Percentiles rank a stretch among this genome's conserved stretches.
These are phyloP conservation scores for Urocolius indicus DNA, from an alignment of 2,113 vertebrate species.

Conservation along the genomic window DNA sequence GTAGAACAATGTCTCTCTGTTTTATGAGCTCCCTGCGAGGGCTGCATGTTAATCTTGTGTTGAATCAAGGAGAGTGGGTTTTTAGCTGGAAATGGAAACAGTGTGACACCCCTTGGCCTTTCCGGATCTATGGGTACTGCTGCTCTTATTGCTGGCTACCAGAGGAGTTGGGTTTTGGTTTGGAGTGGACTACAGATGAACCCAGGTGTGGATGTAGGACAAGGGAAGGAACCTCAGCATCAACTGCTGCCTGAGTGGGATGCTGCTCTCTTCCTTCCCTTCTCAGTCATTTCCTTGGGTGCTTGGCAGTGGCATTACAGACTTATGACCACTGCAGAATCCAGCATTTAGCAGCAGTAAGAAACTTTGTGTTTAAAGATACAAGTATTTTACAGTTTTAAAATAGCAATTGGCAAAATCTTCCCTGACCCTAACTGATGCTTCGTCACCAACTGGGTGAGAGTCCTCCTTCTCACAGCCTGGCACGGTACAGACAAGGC, in stretches of 20 bases:
- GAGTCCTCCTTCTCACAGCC: not conserved
- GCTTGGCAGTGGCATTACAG: not conserved
- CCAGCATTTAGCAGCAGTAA: not conserved
- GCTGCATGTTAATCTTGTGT: not conserved
- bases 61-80: not conserved
- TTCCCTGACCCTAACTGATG: not conserved
- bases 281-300: not conserved
- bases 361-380: not conserved
- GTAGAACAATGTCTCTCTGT: not conserved
- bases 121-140: not conserved
- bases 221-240: not conserved
- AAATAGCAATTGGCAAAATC: not conserved
- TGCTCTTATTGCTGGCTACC: not conserved
- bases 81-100: not conserved
- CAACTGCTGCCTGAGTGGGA: not conserved
- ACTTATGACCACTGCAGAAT: not conserved
- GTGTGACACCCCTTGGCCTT: not conserved
- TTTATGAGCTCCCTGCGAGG: not conserved
- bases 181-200: not conserved
- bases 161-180: not conserved
- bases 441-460: not conserved
- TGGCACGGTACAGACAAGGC: not conserved
- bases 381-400: accelerated
- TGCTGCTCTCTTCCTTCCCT: not conserved
- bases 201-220: not conserved